These are phyloP conservation scores for Sceliomorpha sp. DNA, from an alignment of 2,888 invertebrate genomes.

Conservation along the genomic window DNA sequence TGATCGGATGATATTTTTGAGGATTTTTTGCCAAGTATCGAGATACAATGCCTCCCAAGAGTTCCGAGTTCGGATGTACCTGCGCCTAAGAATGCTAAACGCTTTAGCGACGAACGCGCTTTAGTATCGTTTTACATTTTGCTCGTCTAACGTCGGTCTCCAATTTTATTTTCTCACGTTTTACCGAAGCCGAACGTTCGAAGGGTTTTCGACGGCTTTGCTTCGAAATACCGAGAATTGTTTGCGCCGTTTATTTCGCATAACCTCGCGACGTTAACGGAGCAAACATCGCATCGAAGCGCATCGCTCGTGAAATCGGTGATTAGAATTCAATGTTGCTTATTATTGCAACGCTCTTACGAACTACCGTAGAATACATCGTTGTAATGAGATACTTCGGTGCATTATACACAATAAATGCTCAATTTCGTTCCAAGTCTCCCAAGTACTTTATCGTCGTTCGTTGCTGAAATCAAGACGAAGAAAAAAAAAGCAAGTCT, in stretches of 20 bases:
- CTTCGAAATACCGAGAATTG: too few species aligned
- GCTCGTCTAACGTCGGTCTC: too few species aligned
- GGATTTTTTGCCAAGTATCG: slow-evolving; percentile 1
- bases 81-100: too few species aligned
- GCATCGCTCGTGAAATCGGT: slow-evolving; percentile 35
- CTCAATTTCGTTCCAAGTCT: slow-evolving; percentile 28
- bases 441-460: slow-evolving; percentile 39
- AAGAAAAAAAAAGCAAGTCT: slow-evolving; percentile 39
- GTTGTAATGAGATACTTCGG: slow-evolving; percentile 40
- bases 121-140: too few species aligned
- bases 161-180: too few species aligned
- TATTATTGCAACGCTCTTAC: slow-evolving; percentile 19
- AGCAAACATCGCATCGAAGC: slow-evolving; percentile 19
- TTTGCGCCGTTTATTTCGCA: neutral
- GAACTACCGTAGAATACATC: slow-evolving; percentile 48
- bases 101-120: too few species aligned
- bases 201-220: too few species aligned
- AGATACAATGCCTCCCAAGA: too few species aligned
- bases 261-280: slow-evolving; percentile 7
- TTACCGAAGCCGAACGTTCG: too few species aligned
- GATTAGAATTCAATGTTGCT: slow-evolving; percentile 45
- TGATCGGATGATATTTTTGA: slow-evolving; percentile 15
- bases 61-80: too few species aligned
- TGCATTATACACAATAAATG: slow-evolving; percentile 34
- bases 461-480: slow-evolving; percentile 32